Evolutionary conservation across 1,140 invertebrate genomes (phyloP), one percentile per base, ranked within the genome.

Genomic region (Elymnias hypermnestra): DNA sequence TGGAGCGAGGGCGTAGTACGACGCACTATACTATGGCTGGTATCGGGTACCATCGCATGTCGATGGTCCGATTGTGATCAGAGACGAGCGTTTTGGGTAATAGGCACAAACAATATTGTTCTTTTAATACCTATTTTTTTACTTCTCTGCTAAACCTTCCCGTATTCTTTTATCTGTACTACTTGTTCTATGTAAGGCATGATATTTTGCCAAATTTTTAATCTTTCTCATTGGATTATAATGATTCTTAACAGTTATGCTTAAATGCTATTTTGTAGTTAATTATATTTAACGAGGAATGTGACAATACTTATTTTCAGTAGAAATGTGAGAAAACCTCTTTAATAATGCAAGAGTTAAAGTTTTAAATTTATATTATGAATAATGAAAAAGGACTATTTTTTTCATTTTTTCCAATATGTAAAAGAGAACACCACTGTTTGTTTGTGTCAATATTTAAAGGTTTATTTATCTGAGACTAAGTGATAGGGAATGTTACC

Each of bases 21-120:
- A 50, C 47, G 49, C 35, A 38, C 36, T 52, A 52, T 52, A 52
- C 49, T 36, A 52, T 52, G 49, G 49, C 49, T 44, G 49, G 49
- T 45, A 40, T 39, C 26, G 41, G 28, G 8, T 52, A 52, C 42
- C 49, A 44, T 45, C 49, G 49, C 1, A 45, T 52, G 28, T 40
- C 49, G 14, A 31, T 44, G 41, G 49, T 40, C 13, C 10, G 35
- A 22, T 43, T 51, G 48, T 51, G 48, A 51, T 37, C 48, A 51
- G 21, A 51, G 48, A 43, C 40, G 23, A 49, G 21, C 18, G 44
- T 38, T 19, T 23, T 33, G 46, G 48, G 48, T 51, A 51, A 51
- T 39, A 39, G 48, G 48, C 48, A 51, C 26, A 41, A 29, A 41
- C 15, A 48, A 41, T 33, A 33, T 15, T 36, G 14, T 22, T 44